Percentiles rank a stretch among this genome's conserved stretches.
phyloP scores from a whole-genome alignment of 2,888 invertebrate species.

The Mythimna ferrago region DNA sequence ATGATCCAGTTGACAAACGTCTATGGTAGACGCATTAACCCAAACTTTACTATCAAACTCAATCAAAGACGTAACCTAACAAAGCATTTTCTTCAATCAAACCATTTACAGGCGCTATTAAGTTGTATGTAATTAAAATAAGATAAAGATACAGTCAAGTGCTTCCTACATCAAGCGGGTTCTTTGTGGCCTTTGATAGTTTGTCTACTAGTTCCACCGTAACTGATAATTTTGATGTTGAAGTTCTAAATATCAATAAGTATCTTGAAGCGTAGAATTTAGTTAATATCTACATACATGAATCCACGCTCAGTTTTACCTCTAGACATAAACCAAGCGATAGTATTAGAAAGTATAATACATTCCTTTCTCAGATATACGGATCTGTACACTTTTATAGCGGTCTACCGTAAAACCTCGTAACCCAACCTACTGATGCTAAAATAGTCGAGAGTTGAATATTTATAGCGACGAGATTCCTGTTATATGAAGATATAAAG shows the following conservation, averaged over 20 bases:
- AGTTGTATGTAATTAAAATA: too few species aligned
- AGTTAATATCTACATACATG: not conserved
- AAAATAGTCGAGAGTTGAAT: slow-evolving; percentile 36
- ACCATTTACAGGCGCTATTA: too few species aligned
- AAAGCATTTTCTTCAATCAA: too few species aligned
- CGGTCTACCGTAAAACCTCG: slow-evolving; percentile 44
- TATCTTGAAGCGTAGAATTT: not conserved
- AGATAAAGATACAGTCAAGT: too few species aligned
- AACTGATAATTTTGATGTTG: not conserved
- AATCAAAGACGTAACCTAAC: too few species aligned
- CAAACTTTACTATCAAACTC: too few species aligned
- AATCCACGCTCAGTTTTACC: not conserved
- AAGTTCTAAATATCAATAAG: not conserved
- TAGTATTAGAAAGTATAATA: slow-evolving; percentile 46
- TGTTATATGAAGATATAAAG: slow-evolving; percentile 7
- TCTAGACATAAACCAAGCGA: slow-evolving; percentile 7
- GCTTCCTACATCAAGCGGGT: not conserved
- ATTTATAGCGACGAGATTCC: slow-evolving; percentile 38
- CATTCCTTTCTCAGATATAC: slow-evolving; percentile 33
- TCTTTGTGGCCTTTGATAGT: too few species aligned
- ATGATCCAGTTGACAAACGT: too few species aligned
- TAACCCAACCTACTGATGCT: slow-evolving; percentile 44
- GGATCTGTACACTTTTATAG: slow-evolving; percentile 47
- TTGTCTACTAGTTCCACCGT: not conserved
- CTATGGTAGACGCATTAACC: too few species aligned